phyloP scores from a whole-genome alignment of 2,113 vertebrate genomes.

The Pterocles gutturalis region DNA sequence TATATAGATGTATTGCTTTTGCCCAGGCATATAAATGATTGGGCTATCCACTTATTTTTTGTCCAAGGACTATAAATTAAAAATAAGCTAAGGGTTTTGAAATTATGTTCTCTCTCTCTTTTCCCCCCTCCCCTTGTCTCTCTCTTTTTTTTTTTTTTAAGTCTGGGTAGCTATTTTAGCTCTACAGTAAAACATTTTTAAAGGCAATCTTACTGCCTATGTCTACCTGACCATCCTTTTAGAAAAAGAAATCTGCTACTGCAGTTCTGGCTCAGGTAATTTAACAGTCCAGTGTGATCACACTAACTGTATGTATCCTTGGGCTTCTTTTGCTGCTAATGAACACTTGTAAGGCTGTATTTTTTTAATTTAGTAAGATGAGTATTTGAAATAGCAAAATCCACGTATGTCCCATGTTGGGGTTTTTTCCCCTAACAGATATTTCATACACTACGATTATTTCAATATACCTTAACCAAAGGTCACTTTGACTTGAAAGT shows the following conservation, averaged over 20 bases:
- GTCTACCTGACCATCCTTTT: conserved; percentile 58
- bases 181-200: conserved; percentile 77
- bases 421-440: background rate
- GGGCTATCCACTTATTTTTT: conserved; percentile 83
- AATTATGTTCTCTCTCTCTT: conserved; percentile 78
- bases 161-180: conserved; percentile 73
- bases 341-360: background rate
- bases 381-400: background rate
- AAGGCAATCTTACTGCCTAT: conserved; percentile 66
- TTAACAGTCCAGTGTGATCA: background rate
- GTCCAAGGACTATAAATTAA: conserved; percentile 85
- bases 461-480: conserved; percentile 6
- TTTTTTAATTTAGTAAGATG: background rate
- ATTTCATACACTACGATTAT: conserved; percentile 24
- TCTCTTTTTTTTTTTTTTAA: background rate
- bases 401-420: background rate
- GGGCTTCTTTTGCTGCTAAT: background rate
- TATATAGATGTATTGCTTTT: conserved; percentile 90
- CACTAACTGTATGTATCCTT: background rate
- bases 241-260: conserved; percentile 9
- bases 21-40: conserved; percentile 87
- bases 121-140: background rate
- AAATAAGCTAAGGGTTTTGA: conserved; percentile 84
- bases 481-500: conserved; percentile 34
- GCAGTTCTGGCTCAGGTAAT: background rate